Conservation (phyloP, 2,113 vertebrate species). For the Lynx canadensis region DNA sequence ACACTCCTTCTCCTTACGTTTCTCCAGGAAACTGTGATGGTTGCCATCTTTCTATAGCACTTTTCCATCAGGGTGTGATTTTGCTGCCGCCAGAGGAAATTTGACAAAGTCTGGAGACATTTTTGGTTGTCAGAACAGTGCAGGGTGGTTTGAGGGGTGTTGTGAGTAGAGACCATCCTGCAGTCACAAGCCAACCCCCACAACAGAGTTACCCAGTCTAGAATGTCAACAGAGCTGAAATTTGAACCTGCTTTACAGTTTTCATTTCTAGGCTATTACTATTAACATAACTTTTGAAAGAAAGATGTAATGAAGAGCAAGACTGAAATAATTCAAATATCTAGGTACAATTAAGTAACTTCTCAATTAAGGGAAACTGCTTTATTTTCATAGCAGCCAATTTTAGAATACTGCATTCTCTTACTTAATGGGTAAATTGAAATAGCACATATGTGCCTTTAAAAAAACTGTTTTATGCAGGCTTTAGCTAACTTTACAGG, state of each 20-base stretch:
- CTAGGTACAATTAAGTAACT: conserved; percentile 20
- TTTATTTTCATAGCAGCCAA: conserved; percentile 10
- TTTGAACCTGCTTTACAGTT: neutral
- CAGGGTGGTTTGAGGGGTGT: neutral
- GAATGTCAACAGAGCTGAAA: neutral
- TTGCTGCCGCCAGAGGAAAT: neutral
- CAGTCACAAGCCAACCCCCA: neutral
- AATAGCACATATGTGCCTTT: conserved; percentile 34
- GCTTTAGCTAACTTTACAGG: conserved; percentile 16
- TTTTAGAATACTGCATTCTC: conserved; percentile 38
- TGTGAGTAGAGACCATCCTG: neutral
- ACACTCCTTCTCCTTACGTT: neutral
- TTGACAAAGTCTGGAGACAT: neutral
- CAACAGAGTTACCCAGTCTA: neutral
- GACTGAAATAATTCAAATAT: conserved; percentile 35
- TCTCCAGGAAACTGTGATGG: neutral
- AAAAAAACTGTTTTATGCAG: neutral
- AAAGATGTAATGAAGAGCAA: conserved; percentile 14
- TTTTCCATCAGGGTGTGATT: conserved; percentile 4
- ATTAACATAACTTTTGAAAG: conserved; percentile 11
- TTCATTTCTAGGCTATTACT: conserved; percentile 6
- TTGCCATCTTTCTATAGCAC: neutral
- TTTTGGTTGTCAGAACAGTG: neutral
- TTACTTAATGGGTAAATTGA: conserved; percentile 34
- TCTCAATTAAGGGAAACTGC: neutral